phyloP scores from a whole-genome alignment of 2,888 invertebrate genomes.

The Bombyx huttoni region DNA sequence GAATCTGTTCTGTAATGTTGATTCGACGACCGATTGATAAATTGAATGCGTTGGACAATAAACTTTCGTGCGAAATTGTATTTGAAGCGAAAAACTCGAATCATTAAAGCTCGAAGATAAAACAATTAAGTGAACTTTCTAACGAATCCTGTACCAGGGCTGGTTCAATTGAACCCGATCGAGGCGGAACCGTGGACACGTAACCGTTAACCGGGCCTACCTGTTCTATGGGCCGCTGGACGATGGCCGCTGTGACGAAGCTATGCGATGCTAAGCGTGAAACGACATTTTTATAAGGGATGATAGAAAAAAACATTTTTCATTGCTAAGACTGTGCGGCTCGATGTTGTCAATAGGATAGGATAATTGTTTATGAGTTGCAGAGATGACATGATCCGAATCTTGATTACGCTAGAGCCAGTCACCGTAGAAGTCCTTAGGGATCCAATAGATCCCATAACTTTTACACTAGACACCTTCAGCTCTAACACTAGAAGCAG shows the following conservation, averaged over 20 bases:
- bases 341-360: no score
- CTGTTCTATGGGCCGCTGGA: conserved; percentile 5
- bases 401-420: no score
- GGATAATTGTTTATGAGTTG: no score
- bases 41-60: not conserved
- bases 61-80: not conserved
- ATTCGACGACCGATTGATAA: not conserved
- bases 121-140: not conserved
- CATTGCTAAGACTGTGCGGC: no score
- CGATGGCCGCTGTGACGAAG: not conserved
- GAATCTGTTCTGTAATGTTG: not conserved
- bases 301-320: no score
- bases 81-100: not conserved
- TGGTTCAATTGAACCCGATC: conserved; percentile 3
- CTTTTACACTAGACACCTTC: no score
- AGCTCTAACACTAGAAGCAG: no score
- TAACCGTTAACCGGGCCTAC: conserved; percentile 15
- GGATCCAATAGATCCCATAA: no score
- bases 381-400: no score
- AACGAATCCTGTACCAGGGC: conserved; percentile 2
- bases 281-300: no score
- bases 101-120: conserved; percentile 1
- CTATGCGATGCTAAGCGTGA: not conserved
- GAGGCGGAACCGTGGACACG: conserved; percentile 16
- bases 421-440: no score